Evolutionary conservation across 1,140 invertebrate genomes (phyloP).

Genomic region (Caenorhabditis tropicalis): DNA sequence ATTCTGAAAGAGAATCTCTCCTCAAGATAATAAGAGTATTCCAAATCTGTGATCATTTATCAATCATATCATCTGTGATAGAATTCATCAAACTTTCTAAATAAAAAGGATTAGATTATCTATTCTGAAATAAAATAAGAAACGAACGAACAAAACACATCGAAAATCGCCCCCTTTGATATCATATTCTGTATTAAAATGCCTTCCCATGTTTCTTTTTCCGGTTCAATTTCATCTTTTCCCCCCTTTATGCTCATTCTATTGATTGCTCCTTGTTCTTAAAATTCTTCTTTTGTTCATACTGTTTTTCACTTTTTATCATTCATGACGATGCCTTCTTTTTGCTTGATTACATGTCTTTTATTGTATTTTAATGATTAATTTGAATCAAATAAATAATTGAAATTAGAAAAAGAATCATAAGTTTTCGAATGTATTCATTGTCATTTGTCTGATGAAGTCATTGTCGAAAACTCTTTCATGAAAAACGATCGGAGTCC

Average conservation of each 20-base stretch:
- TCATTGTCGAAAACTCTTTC: background rate
- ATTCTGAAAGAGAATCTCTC: constrained; percentile 40
- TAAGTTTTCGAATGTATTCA: background rate
- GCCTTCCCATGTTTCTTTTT: background rate
- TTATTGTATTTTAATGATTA: background rate
- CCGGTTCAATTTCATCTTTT: background rate
- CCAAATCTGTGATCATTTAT: background rate
- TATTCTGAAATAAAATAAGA: background rate
- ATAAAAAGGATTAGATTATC: background rate
- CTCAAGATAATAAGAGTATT: background rate
- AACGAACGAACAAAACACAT: background rate
- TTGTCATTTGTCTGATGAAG: background rate
- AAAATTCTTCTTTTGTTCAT: background rate
- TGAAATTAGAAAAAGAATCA: background rate
- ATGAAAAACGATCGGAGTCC: background rate
- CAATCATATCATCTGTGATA: background rate
- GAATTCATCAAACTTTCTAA: background rate
- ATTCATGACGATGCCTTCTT: constrained; percentile 24
- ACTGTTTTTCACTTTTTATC: constrained; percentile 17
- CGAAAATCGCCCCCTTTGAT: constrained; percentile 1
- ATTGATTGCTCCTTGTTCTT: background rate
- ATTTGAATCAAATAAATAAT: background rate
- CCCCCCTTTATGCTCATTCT: background rate
- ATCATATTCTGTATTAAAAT: constrained; percentile 20
- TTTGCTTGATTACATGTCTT: background rate